Evolutionary conservation across 2,888 invertebrate genomes (phyloP), one percentile per base, ranked within the genome.

Genomic region (Rugalucina vietnamica): DNA sequence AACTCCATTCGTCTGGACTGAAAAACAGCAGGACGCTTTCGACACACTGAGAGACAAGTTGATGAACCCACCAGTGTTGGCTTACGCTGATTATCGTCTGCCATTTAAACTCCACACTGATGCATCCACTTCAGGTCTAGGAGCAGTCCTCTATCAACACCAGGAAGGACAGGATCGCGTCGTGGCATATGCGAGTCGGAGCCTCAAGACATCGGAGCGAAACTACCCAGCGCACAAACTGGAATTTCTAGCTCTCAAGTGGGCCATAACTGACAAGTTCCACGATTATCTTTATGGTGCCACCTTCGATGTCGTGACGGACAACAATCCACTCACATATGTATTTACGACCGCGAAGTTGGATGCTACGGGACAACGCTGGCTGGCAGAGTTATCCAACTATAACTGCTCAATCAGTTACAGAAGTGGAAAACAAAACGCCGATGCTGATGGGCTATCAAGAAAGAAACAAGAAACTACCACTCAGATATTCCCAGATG

Each of bases 401-500:
- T 84, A 81, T 43, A 73, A 81, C 43, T 84, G 81, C 49, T 65
- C 70, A 14, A 70, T 84, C 37, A 4, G 5, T 14, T 84, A 78
- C 70, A 54, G 72, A 50, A 27, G 69, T 8, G 81, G 78, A 18
- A 81, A 74, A 32, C 34, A 27, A 21, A 80, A 84, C 72, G 74
- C 21, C 8, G 84, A 80, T 43, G 84, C 77, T 0, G 84, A 81
- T 75, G 79, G 69, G 21, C 78, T 83, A 14, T 88, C 94, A 39
- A 76, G 84, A 32, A 50, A 69, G 34, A 77, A 80, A 39, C 0
- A 60, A 39, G 36, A 60, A 24, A n/a, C 27, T 8, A 70, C 12
- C 5, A 70, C 36, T 5, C 27, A 27, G 10, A 60, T 60, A 27
- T 60, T 60, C 29, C 60, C 60, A 18, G 60, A 60, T 60, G 60